Evolutionary conservation across 2,797 vertebrate genomes (phyloP).

Genomic region (Pantherophis alleghaniensis): DNA sequence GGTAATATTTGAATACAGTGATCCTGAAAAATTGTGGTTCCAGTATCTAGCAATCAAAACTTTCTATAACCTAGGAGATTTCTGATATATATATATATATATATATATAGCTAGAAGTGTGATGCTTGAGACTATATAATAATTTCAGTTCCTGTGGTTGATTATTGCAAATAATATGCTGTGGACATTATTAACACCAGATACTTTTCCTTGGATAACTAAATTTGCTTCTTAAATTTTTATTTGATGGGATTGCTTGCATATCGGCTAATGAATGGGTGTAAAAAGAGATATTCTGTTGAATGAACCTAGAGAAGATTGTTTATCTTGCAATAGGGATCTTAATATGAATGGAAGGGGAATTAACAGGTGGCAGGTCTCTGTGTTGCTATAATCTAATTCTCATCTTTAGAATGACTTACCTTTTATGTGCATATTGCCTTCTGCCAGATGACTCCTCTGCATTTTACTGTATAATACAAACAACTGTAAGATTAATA

Average conservation of each 20-base stretch:
- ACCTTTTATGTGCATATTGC: not conserved
- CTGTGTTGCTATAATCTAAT: not conserved
- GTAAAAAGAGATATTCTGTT: not conserved
- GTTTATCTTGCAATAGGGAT: not conserved
- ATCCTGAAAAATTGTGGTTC: not conserved
- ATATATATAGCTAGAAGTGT: not conserved
- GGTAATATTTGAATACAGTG: not conserved
- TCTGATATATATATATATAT: not conserved
- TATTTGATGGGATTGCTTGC: not conserved
- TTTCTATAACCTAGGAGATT: not conserved
- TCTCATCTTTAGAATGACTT: not conserved
- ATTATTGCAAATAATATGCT: not conserved
- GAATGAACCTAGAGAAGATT: not conserved
- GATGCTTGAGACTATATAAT: not conserved
- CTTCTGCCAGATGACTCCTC: not conserved
- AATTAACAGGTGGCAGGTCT: not conserved
- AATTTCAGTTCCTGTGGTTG: not conserved
- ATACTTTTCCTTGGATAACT: not conserved
- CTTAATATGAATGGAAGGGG: not conserved
- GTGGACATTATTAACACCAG: not conserved
- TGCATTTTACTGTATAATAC: not conserved
- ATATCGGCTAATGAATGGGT: not conserved
- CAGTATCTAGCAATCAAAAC: not conserved
- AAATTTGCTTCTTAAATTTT: not conserved
- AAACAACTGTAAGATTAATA: not conserved